Evolutionary conservation across 1,140 invertebrate species (phyloP), one percentile per base, ranked within the genome.

Genomic region (Drosophila auraria): DNA sequence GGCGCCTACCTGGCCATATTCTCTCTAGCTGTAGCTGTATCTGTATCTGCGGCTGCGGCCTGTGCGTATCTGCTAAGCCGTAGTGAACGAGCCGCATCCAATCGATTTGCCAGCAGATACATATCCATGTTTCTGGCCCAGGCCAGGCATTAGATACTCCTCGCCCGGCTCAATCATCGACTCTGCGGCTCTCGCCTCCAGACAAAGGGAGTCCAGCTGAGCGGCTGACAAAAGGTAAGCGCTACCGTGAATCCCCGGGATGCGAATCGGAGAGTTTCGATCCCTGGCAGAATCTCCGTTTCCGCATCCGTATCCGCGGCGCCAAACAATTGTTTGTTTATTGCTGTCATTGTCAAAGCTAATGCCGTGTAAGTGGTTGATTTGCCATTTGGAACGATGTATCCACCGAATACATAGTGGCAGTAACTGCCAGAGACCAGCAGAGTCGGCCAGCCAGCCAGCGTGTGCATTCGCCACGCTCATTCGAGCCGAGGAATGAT

Each of bases 51-150:
- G 64, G 72, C 76, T 79, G 64, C 33, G 33, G 33, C 23, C 50
- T 56, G 53, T 54, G 53, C 42, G 71, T 80, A 80, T 80, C 51
- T 72, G 45, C 50, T 62, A 75, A 83, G 74, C 59, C 63, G 23
- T 49, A 69, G 59, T 73, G 76, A 89, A 89, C 86, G 69, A 90
- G 86, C 82, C 86, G 86, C 75, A 70, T 62, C 81, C 58, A 90
- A 89, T 89, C 82, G 78, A 89, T 90, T 89, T 74, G 59, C 36
- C 44, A 59, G 54, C 53, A 20, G 4, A 38, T 14, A n/a, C 33
- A n/a, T 62, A 62, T 62, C 60, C 38, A 17, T 63, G 60, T 62
- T 40, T 62, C 45, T 50, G 5, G 11, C 44, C 33, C 40, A 23
- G 23, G 27, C 42, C 51, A 42, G 62, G 53, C 76, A 72, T 70